Conservation (phyloP, 2,113 vertebrate species). For the human region GRCh38 chr16:55078001-55078500, state of each 20-base stretch:
- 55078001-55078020: too few species aligned
- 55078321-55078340: rapidly evolving
- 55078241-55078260: not conserved
- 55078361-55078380: not conserved
- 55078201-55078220: not conserved
- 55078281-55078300: not conserved
- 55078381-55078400: not conserved
- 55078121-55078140: not conserved
- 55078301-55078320: too few species aligned
- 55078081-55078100: too few species aligned
- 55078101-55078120: not conserved
- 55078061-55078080: too few species aligned
- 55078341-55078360: rapidly evolving
- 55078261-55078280: not conserved
- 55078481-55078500: not conserved
- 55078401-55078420: not conserved
- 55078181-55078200: not conserved
- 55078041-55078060: too few species aligned
- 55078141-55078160: not conserved
- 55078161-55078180: not conserved
- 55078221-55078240: not conserved
- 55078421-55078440: not conserved
- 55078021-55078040: too few species aligned
- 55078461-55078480: not conserved
- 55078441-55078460: not conserved